Base-by-base conservation (phyloP, 2,888 invertebrate species). In the Campoplex nolae region DNA sequence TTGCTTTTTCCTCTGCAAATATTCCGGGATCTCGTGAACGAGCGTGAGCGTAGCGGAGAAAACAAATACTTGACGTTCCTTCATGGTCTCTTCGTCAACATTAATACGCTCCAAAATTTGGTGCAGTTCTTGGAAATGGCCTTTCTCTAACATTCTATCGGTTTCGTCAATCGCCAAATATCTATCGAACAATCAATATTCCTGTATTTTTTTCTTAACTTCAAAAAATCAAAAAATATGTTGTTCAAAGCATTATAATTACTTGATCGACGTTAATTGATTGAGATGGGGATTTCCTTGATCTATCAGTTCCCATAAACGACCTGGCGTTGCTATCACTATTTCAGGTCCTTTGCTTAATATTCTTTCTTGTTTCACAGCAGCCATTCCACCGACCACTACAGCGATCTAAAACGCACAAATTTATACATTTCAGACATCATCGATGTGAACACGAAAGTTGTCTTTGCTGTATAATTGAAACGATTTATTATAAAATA, bases 111-210 rank as follows among this genome's bases (percentile, higher is more conserved):
- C 97, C 6, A 99, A 93, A 58, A 99, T 95, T 18, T 97, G 96
- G 35, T 97, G 96, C 2, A 99, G 94, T 95, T 99, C 99, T 89
- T 98, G 97, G 94, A 99, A 99, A 94, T 99, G 99, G 0, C 98
- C 98, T 89, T 97, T 97, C 93, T 99, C 99, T 23, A 99, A 95
- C 99, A 99, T 99, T 86, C 99, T 96, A 94, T 99, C 99, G 0
- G 99, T 99, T 95, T 99, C 99, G 94, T 99, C 99, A 89, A 99
- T 98, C 0, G 98, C 99, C 88, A 99, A 95, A 94, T 97, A 98
- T 92, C 98, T 98, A 84, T 32, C 23, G 8, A 42, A 76, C 35
- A 13, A 23, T 56, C 13, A 2, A 73, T 65, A 70, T 18, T 6
- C 16, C 48, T 2, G 45, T 4, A 32, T 62, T 62, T 32, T 32